Conservation (phyloP, 2,888 invertebrate genomes). For the Tillus elongatus region DNA sequence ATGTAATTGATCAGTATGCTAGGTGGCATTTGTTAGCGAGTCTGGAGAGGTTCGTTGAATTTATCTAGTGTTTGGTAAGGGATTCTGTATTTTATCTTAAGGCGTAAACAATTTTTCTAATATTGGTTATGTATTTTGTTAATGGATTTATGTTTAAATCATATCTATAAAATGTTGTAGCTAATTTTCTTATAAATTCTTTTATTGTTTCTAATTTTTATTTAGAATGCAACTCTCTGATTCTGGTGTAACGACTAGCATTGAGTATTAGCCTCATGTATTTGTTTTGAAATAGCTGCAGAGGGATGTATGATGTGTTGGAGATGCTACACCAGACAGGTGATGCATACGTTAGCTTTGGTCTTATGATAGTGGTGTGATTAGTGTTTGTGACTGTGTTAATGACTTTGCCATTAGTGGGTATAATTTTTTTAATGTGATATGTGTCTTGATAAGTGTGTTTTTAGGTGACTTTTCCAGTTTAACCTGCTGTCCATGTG, state of each 20-base stretch:
- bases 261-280: constrained; percentile 16
- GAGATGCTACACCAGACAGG: constrained; percentile 20
- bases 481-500: constrained; percentile 1
- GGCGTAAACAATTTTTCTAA: background rate
- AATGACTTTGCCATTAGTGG: constrained; percentile 19
- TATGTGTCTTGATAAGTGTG: background rate
- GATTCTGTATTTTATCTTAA: constrained; percentile 18
- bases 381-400: constrained; percentile 18
- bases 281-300: too few relatives aligned
- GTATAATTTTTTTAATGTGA: background rate
- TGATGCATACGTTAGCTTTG: constrained; percentile 21
- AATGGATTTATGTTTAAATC: background rate
- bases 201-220: too few relatives aligned
- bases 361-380: constrained; percentile 23
- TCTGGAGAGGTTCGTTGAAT: too few relatives aligned
- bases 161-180: constrained; percentile 13
- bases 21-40: too few relatives aligned
- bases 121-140: background rate
- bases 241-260: constrained; percentile 14
- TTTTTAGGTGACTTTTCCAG: too few relatives aligned
- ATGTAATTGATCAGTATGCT: too few relatives aligned
- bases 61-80: constrained; percentile 15
- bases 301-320: too few relatives aligned
- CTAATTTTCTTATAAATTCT: constrained; percentile 9
- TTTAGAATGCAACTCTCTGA: constrained; percentile 15